Percentiles rank a stretch among this genome's conserved stretches.
Evolutionary conservation across 2,113 vertebrate species (phyloP).

Genomic region (Callipepla californica): DNA sequence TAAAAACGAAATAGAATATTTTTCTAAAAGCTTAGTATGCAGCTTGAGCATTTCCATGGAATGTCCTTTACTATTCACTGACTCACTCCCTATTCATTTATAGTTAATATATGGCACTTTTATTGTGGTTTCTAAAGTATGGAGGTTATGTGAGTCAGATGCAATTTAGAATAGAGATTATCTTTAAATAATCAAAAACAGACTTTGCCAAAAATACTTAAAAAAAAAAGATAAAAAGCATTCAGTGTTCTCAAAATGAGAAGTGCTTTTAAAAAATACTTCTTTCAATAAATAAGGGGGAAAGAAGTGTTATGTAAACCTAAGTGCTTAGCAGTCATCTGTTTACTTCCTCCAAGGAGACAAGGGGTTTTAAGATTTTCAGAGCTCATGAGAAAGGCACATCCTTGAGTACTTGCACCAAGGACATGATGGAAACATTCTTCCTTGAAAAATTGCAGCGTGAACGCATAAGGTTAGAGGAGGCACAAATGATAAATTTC

Average conservation of each 20-base stretch:
- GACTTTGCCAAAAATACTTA: conserved; percentile 68
- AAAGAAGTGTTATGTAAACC: conserved; percentile 70
- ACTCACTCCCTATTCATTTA: conserved; percentile 75
- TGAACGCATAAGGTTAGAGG: conserved; percentile 56
- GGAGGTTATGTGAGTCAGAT: conserved; percentile 74
- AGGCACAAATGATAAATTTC: conserved; percentile 48
- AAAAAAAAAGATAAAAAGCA: conserved; percentile 13
- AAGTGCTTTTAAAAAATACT: conserved; percentile 67
- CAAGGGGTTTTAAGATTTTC: conserved; percentile 44
- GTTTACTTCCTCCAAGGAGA: conserved; percentile 68
- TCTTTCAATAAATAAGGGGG: conserved; percentile 46
- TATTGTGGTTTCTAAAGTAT: conserved; percentile 75
- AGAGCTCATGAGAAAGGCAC: conserved; percentile 38
- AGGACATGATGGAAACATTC: conserved; percentile 38
- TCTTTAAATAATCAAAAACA: conserved; percentile 77
- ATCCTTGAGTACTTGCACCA: conserved; percentile 54
- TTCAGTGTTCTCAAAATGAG: conserved; percentile 67
- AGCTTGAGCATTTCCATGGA: conserved; percentile 46
- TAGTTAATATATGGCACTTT: conserved; percentile 73
- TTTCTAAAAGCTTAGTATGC: conserved; percentile 51
- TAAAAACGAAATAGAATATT: conserved; percentile 53
- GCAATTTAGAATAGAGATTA: conserved; percentile 76
- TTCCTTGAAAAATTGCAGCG: conserved; percentile 64
- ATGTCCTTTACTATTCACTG: conserved; percentile 73
- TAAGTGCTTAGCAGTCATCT: conserved; percentile 65